Conservation (phyloP, 2,888 invertebrate genomes). For the Cephus rjabovi region DNA sequence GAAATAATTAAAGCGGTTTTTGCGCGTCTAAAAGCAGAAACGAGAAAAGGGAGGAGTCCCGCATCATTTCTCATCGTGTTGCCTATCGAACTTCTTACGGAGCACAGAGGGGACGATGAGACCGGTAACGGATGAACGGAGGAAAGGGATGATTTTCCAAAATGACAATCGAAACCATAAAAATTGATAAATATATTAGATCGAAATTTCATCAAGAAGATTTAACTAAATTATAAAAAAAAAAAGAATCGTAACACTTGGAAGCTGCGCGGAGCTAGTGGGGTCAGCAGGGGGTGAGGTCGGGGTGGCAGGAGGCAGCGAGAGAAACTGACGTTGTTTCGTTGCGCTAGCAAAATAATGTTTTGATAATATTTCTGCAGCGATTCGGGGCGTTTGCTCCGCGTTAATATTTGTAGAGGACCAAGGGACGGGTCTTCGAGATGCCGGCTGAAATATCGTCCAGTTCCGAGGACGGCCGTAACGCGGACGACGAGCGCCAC, state of each 20-base stretch:
- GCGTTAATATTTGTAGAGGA: slow-evolving; percentile 6
- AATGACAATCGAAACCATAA: background rate
- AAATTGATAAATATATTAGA: background rate
- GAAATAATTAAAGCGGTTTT: slow-evolving; percentile 9
- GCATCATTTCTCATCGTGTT: slow-evolving; percentile 9
- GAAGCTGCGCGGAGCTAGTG: background rate
- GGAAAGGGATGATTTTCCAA: background rate
- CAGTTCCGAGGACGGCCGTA: background rate
- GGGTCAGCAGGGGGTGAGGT: background rate
- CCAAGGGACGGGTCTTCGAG: background rate
- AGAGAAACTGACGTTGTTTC: background rate
- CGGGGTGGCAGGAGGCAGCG: background rate
- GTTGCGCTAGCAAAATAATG: background rate
- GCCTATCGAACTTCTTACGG: background rate
- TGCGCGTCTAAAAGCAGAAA: slow-evolving; percentile 4
- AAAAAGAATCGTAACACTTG: background rate
- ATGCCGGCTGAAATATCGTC: background rate
- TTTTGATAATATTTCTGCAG: slow-evolving; percentile 1
- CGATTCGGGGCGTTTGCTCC: background rate
- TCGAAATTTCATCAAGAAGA: background rate
- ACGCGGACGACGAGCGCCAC: background rate
- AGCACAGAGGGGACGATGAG: background rate
- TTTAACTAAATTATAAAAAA: background rate
- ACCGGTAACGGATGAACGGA: background rate
- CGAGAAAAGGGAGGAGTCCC: slow-evolving; percentile 7